Base-by-base conservation (phyloP, 2,797 vertebrate species). In the Meda fulgida region DNA sequence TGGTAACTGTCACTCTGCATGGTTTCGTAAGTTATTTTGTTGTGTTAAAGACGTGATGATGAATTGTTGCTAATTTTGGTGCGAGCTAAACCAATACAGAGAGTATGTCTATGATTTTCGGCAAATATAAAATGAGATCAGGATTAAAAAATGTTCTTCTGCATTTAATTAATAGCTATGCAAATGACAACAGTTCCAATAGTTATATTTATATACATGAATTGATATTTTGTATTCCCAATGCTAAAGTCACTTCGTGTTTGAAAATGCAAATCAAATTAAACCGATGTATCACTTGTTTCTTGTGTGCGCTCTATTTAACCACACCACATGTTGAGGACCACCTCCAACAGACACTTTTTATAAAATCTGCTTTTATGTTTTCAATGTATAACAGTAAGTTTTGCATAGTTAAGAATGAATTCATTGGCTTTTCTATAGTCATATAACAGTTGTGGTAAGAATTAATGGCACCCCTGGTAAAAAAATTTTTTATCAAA, bases 141-240 rank as follows among this genome's bases (percentile, higher is more conserved):
- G 16, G 51, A 69, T 69, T 53, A 0, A 66, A 66, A 34, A 65
- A 1, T 29, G 43, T 23, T 72, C 66, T 58, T 60, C 63, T 40
- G 23, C 23, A 38, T 53, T 70, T 8, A 51, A 53, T 40, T 1
- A 66, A 53, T 53, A 38, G 79, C 79, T 81, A 81, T 71, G 79
- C 79, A 81, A 81, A 70, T 55, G 66, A 70, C 40, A 70, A 63
- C 8, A 40, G n/a, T 40, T 63, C 6, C 1, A 43, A 70, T 40
- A 3, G 46, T 81, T 70, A 40, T 70, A 70, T 67, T 80, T 66
- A 46, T 80, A 69, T 48, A 16, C 38, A 70, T 11, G 29, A 48
- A 70, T 21, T 29, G 66, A n/a, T 26, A 69, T 82, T 82, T 82
- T 82, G 46, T 65, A 71, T 81, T 66, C 34, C 31, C n/a, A 53